Conservation (phyloP, 1,140 invertebrate species). For the Neodiprion fabricii region DNA sequence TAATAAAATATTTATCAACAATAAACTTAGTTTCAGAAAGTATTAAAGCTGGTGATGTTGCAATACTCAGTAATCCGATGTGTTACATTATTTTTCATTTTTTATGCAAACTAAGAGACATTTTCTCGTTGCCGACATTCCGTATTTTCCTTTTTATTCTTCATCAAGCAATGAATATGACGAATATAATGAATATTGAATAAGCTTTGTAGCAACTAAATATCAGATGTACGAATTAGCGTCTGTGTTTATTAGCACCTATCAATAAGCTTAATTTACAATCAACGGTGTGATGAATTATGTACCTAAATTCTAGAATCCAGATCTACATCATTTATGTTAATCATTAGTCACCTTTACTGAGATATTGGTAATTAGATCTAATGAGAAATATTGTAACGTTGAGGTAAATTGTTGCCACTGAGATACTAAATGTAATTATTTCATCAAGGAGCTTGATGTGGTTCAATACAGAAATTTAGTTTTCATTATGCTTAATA, state of each 20-base stretch:
- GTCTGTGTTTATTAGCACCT: too few relatives aligned
- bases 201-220: background rate
- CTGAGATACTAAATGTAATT: background rate
- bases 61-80: background rate
- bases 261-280: too few relatives aligned
- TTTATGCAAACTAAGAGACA: conserved; percentile 5
- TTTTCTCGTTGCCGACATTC: background rate
- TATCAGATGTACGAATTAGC: background rate
- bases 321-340: too few relatives aligned
- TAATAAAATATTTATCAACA: too few relatives aligned
- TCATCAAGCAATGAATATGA: background rate
- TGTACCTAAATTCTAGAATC: too few relatives aligned
- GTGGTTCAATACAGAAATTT: background rate
- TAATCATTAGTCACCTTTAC: too few relatives aligned
- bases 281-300: too few relatives aligned
- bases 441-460: background rate
- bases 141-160: background rate
- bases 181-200: background rate
- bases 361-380: too few relatives aligned
- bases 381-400: too few relatives aligned
- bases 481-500: conserved; percentile 22
- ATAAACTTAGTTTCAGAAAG: too few relatives aligned
- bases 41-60: background rate
- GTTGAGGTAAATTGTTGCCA: background rate
- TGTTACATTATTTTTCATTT: conserved; percentile 4